Evolutionary conservation across 1,140 invertebrate species (phyloP).

Genomic region (Zaprionus inermis): DNA sequence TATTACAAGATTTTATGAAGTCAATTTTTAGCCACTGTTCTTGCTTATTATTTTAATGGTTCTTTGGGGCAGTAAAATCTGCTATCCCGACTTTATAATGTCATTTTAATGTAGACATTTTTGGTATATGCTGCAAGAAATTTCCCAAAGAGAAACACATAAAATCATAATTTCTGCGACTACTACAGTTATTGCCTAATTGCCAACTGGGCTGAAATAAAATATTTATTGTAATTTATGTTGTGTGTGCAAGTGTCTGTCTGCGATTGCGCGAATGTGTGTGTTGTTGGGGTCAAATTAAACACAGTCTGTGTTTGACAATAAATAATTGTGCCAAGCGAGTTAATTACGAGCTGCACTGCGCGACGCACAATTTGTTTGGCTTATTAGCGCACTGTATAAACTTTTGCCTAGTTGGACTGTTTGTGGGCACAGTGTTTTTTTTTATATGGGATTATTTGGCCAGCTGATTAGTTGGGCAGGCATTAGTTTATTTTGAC

Average conservation of each 20-base stretch:
- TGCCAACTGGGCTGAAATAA: slow-evolving; percentile 41
- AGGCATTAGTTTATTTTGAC: slow-evolving; percentile 53
- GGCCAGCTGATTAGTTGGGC: slow-evolving; percentile 28
- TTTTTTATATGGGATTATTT: slow-evolving; percentile 21
- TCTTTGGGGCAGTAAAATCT: background rate
- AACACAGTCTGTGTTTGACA: slow-evolving; percentile 62
- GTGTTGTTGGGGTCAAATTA: slow-evolving; percentile 48
- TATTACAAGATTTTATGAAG: no score
- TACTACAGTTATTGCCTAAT: background rate
- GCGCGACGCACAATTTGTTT: slow-evolving; percentile 64
- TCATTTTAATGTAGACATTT: slow-evolving; percentile 3
- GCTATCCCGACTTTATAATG: background rate
- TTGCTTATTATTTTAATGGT: background rate
- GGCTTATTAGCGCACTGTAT: slow-evolving; percentile 70
- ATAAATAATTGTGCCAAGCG: slow-evolving; percentile 70
- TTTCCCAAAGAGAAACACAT: background rate
- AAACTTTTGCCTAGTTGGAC: slow-evolving; percentile 59
- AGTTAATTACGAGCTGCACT: slow-evolving; percentile 79
- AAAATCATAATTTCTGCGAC: background rate
- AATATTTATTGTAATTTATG: slow-evolving; percentile 67
- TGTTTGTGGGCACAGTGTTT: slow-evolving; percentile 7
- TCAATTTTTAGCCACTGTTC: no score
- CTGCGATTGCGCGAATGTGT: background rate
- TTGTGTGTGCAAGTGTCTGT: background rate
- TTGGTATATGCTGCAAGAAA: background rate